A percentile compares a stretch with the other conserved stretches of the same genome.
Evolutionary conservation across 1,140 invertebrate species (phyloP).

Genomic region (Goniozus legneri): DNA sequence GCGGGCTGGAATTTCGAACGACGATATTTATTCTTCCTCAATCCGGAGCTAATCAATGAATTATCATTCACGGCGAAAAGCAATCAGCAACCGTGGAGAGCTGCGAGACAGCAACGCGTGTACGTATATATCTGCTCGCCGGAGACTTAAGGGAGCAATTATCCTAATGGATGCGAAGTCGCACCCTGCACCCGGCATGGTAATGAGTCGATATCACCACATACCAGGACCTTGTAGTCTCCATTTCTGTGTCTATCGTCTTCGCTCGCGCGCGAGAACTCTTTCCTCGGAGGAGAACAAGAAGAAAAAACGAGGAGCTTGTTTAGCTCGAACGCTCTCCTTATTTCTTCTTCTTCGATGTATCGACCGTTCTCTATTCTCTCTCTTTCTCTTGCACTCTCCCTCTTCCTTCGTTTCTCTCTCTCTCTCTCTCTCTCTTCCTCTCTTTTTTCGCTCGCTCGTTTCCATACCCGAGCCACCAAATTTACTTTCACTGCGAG

Average conservation of each 20-base stretch:
- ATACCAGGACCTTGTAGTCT: conserved; percentile 54
- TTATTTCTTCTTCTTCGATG: too few relatives aligned
- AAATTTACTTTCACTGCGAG: not conserved
- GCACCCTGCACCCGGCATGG: conserved; percentile 48
- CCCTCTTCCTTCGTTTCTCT: conserved; percentile 1
- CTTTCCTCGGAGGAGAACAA: too few relatives aligned
- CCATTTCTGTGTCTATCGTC: conserved; percentile 19
- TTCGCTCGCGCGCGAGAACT: too few relatives aligned
- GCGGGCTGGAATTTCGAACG: too few relatives aligned
- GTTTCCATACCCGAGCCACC: not conserved
- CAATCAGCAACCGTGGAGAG: conserved; percentile 28
- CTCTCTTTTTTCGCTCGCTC: conserved; percentile 5
- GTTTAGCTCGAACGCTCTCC: too few relatives aligned
- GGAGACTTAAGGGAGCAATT: conserved; percentile 49
- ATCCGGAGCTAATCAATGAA: conserved; percentile 29
- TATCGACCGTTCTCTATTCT: too few relatives aligned
- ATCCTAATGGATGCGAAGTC: conserved; percentile 57
- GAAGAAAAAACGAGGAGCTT: too few relatives aligned
- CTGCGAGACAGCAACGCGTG: too few relatives aligned
- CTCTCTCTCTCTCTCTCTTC: conserved; percentile 22
- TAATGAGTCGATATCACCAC: conserved; percentile 55
- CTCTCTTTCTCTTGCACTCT: not conserved
- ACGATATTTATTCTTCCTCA: too few relatives aligned
- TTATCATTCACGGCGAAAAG: conserved; percentile 32
- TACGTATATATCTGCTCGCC: too few relatives aligned